phyloP scores from a whole-genome alignment of 1,140 invertebrate species.

The Oreohelix idahoensis region DNA sequence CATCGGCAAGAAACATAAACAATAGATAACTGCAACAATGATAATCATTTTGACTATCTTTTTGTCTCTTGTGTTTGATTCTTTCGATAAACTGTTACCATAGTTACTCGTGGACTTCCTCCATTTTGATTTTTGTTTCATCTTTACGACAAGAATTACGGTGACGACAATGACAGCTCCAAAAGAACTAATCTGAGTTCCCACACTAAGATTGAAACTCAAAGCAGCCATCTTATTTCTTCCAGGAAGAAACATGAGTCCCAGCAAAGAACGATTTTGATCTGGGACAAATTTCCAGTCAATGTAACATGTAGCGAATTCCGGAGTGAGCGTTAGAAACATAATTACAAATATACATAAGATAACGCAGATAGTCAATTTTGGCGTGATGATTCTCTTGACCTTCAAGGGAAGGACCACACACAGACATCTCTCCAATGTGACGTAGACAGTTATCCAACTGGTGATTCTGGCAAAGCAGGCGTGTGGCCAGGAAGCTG shows the following conservation, averaged over 20 bases:
- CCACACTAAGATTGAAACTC: background rate
- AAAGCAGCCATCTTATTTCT: background rate
- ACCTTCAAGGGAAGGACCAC: slow-evolving; percentile 14
- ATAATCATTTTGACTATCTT: slow-evolving; percentile 7
- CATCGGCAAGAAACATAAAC: background rate
- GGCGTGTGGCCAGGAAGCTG: background rate
- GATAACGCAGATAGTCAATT: background rate
- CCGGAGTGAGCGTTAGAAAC: background rate
- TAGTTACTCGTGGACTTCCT: background rate
- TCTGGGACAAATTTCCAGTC: slow-evolving; percentile 2
- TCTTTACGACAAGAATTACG: background rate
- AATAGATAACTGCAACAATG: background rate
- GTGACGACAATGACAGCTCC: background rate
- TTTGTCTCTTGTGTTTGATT: background rate
- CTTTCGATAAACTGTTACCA: background rate
- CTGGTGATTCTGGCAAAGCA: slow-evolving; percentile 11
- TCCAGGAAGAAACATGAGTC: background rate
- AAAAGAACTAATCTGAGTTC: background rate
- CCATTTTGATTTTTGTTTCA: background rate
- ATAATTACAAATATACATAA: background rate
- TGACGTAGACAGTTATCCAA: slow-evolving; percentile 19
- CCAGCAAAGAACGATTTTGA: background rate
- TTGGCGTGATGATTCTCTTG: slow-evolving; percentile 6
- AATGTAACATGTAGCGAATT: background rate
- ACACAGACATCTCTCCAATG: slow-evolving; percentile 21